Evolutionary conservation across 2,113 vertebrate species (phyloP), one percentile per base, ranked within the genome.

Genomic region (Galbula dea): DNA sequence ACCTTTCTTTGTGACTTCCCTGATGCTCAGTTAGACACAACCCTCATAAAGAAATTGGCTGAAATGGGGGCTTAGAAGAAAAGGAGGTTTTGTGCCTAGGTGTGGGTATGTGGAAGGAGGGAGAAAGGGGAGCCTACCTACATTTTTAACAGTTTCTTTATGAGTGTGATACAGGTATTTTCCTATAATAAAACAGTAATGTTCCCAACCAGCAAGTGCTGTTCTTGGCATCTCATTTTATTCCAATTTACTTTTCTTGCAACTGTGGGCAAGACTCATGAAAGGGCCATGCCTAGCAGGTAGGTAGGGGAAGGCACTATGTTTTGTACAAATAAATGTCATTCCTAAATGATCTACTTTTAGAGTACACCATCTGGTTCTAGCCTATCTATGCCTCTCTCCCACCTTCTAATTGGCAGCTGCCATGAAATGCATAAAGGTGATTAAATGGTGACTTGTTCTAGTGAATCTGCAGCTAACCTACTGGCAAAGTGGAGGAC

Each of bases 311-410:
- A 75, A 92, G 90, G 90, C 61, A 63, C 68, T 94, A 30, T 30
- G 90, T 96, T 96, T 96, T 90, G 72, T 86, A 91, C 93, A 92
- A 96, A 93, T 94, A 92, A 90, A 89, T 83, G 92, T 92, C 85
- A 71, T 86, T 95, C 95, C 95, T 95, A 95, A 96, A 97, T 95
- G 61, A 92, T 52, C 97, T 96, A 48, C 76, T 59, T 55, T 67
- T 43, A 80, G 88, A 95, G 94, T 49, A 79, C 88, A 83, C 74
- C 92, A 95, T 77, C 85, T 91, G 78, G 26, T 74, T 76, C 55
- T 68, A 88, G 83, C 68, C 86, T 88, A 67, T 81, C 88, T 77
- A 32, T 67, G 58, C 79, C 51, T 90, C 87, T 92, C 85, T 93
- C 92, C 91, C 68, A 54, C 66, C 93, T 94, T 75, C n/a, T 11